Base-by-base conservation (phyloP, 2,888 invertebrate genomes). In the Acronicta psi region DNA sequence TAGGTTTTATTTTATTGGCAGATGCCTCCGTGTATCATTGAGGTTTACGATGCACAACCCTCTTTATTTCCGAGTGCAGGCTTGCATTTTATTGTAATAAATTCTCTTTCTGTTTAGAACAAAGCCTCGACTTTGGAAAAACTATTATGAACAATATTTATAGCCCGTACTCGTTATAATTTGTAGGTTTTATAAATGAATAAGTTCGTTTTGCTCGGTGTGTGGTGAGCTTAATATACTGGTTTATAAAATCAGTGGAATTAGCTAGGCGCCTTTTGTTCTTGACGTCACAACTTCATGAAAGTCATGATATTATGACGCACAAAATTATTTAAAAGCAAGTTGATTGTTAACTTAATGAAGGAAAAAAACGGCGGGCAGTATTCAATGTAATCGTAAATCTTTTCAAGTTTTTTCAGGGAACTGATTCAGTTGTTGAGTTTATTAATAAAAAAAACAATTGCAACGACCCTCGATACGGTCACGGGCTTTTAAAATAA, bases 1-100 rank as follows among this genome's bases (percentile, higher is more conserved):
- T 86, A 75, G 82, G 80, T 82, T 87, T 89, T 86, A 86, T 86
- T 90, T 88, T 89, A 90, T 90, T 88, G 85, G 83, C 79, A 80
- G 81, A 82, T 80, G 84, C 82, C 80, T 75, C 81, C 83, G 83
- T 90, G 89, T 88, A 91, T 90, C 90, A 88, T 83, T 82, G 86
- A 84, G 81, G 83, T 91, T 91, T 89, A 90, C 89, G 91, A 89
- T 83, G 83, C 82, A 81, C 83, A 85, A 82, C 83, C 81, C 84
- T 85, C 86, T 89, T 87, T 90, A 90, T 91, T 88, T 86, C 82
- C 84, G 63, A 74, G 69, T 71, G 69, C 76, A 64, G 61, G 76
- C 76, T 71, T 76, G 76, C 76, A 76, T 79, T 85, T 80, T 81
- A 82, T 84, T 79, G 75, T 75, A 81, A 85, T 82, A 83, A 79